phyloP scores from a whole-genome alignment of 2,888 invertebrate species.

The Cephus spinipes region DNA sequence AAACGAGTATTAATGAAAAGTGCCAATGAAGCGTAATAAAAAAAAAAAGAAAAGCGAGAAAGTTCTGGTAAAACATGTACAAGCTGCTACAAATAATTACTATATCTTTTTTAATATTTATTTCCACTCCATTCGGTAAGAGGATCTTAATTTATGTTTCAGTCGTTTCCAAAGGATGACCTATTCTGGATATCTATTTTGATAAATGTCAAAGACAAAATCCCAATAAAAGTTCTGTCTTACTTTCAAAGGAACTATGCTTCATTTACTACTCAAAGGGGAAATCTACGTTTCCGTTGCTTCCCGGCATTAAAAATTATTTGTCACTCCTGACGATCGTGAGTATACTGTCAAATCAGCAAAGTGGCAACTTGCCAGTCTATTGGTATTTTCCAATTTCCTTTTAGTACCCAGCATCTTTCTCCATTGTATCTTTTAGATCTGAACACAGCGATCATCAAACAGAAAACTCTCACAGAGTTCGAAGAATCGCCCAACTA shows the following conservation, averaged over 20 bases:
- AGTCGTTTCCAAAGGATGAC: too few relatives aligned
- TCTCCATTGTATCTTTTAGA: not conserved
- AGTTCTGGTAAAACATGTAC: not conserved
- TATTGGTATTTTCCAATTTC: not conserved
- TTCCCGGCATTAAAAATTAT: not conserved
- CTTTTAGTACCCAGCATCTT: not conserved
- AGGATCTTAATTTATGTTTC: too few relatives aligned
- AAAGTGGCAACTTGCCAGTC: not conserved
- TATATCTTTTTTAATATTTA: not conserved
- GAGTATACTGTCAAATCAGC: not conserved
- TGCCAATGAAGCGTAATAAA: not conserved
- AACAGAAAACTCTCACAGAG: not conserved
- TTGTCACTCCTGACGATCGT: not conserved
- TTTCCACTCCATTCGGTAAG: too few relatives aligned
- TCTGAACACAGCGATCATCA: not conserved
- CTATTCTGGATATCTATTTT: too few relatives aligned
- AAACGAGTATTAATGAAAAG: not conserved
- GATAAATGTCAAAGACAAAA: too few relatives aligned
- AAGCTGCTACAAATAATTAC: not conserved
- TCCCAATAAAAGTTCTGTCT: too few relatives aligned
- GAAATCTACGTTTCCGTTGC: not conserved
- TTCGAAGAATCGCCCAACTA: not conserved
- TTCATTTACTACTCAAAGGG: not conserved
- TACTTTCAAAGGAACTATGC: not conserved
- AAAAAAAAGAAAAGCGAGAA: not conserved